phyloP scores from a whole-genome alignment of 2,797 vertebrate species.

The Discoglossus pictus region DNA sequence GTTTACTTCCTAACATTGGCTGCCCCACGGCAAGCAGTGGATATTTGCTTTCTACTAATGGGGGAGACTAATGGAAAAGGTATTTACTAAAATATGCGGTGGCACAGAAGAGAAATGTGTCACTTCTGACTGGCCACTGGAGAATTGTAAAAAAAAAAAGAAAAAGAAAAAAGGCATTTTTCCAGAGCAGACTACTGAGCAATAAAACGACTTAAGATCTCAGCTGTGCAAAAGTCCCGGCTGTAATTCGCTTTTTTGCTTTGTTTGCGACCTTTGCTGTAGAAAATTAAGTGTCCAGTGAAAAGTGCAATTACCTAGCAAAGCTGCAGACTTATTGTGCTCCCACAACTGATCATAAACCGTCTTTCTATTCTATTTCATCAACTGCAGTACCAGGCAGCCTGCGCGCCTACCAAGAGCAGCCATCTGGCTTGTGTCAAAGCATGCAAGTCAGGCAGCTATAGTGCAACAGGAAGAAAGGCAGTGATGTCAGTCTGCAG shows the following conservation, averaged over 20 bases:
- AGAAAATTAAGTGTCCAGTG: slow-evolving; percentile 58
- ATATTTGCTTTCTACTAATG: no score
- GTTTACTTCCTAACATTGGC: no score
- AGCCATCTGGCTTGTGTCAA: slow-evolving; percentile 76
- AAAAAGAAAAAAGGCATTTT: slow-evolving; percentile 40
- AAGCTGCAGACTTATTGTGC: slow-evolving; percentile 65
- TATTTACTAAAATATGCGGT: no score
- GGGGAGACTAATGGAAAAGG: no score
- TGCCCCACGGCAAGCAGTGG: no score
- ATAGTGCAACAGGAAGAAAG: slow-evolving; percentile 60
- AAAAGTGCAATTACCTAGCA: slow-evolving; percentile 73
- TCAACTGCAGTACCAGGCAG: slow-evolving; percentile 66
- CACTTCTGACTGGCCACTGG: slow-evolving; percentile 54
- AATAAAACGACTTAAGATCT: slow-evolving; percentile 57
- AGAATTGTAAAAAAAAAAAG: slow-evolving; percentile 26
- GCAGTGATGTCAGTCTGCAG: slow-evolving; percentile 65
- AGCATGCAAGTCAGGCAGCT: slow-evolving; percentile 55
- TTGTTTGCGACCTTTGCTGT: slow-evolving; percentile 45
- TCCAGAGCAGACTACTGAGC: slow-evolving; percentile 50
- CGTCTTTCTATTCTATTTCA: slow-evolving; percentile 70
- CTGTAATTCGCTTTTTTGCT: slow-evolving; percentile 41
- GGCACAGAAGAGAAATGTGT: slow-evolving; percentile 42
- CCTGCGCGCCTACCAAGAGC: slow-evolving; percentile 68
- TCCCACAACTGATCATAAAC: slow-evolving; percentile 65
- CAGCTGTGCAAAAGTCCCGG: slow-evolving; percentile 57